Conservation (phyloP, 2,113 vertebrate species). For the Numenius arquata region DNA sequence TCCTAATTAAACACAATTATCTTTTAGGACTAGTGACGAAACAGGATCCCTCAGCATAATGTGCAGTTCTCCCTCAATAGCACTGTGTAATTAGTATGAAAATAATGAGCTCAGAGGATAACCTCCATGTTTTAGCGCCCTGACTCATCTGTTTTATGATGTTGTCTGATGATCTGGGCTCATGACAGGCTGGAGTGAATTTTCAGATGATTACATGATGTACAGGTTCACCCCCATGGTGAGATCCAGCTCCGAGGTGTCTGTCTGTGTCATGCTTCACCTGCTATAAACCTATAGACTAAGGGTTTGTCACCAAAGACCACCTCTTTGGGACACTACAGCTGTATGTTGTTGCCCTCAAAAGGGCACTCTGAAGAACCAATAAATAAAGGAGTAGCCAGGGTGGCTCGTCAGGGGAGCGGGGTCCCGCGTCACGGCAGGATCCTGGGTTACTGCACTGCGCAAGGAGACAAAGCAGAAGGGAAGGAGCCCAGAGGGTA, state of each 20-base stretch:
- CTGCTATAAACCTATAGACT: neutral
- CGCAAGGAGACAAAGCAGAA: neutral
- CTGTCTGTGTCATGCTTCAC: neutral
- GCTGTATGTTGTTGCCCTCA: neutral
- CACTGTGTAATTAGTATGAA: constrained; percentile 33
- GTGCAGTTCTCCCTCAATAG: constrained; percentile 24
- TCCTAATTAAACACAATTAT: constrained; percentile 31
- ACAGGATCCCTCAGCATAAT: neutral
- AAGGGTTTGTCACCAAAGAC: neutral
- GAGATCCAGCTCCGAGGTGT: neutral
- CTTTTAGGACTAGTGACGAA: constrained; percentile 1
- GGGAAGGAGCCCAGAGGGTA: constrained; percentile 35
- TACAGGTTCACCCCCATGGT: neutral
- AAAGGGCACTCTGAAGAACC: neutral
- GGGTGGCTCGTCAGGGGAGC: neutral
- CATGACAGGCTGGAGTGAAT: neutral
- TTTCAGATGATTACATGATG: neutral
- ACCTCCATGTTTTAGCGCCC: constrained; percentile 4
- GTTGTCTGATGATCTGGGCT: neutral
- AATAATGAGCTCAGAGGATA: constrained; percentile 28
- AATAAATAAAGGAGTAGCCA: neutral
- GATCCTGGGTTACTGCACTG: neutral
- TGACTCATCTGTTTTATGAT: constrained; percentile 44
- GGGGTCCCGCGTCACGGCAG: neutral
- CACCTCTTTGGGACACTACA: neutral